A percentile compares a stretch with the other conserved stretches of the same genome.
Evolutionary conservation across 1,140 invertebrate species (phyloP).

Genomic region (Zophobas morio): DNA sequence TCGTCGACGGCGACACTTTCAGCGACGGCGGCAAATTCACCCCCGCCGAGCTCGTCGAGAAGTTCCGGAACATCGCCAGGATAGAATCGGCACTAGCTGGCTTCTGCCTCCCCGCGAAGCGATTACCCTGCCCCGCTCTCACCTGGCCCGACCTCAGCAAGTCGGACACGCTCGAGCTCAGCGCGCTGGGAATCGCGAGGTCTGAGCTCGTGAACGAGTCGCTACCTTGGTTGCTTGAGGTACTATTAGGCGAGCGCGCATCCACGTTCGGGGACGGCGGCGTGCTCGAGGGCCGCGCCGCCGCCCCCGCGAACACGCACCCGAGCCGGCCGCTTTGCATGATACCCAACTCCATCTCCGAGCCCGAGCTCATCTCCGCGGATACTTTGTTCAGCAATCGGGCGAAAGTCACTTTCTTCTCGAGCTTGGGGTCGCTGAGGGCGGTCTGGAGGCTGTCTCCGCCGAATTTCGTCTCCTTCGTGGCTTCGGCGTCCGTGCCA

Average conservation of each 20-base stretch:
- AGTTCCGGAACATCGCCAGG: slow-evolving; percentile 80
- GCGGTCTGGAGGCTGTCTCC: slow-evolving; percentile 69
- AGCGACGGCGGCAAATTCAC: slow-evolving; percentile 71
- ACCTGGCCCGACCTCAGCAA: slow-evolving; percentile 50
- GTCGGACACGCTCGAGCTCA: slow-evolving; percentile 66
- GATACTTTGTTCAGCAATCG: slow-evolving; percentile 80
- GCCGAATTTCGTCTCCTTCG: slow-evolving; percentile 74
- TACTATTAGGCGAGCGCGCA: slow-evolving; percentile 74
- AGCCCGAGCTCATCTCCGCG: slow-evolving; percentile 80
- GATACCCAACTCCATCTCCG: slow-evolving; percentile 75
- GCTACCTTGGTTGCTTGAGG: slow-evolving; percentile 78
- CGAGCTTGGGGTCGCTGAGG: slow-evolving; percentile 75
- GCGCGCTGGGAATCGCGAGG: slow-evolving; percentile 68
- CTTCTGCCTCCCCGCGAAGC: slow-evolving; percentile 68
- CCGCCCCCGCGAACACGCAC: slow-evolving; percentile 66
- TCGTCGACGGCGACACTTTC: slow-evolving; percentile 74
- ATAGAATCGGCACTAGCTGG: slow-evolving; percentile 82
- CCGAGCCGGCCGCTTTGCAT: slow-evolving; percentile 65
- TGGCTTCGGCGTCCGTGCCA: slow-evolving; percentile 58
- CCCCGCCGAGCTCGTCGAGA: slow-evolving; percentile 72
- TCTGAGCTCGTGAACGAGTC: slow-evolving; percentile 80
- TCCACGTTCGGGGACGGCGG: slow-evolving; percentile 71
- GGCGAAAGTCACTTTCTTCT: slow-evolving; percentile 84
- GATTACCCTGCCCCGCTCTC: no score
- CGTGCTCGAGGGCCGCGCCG: slow-evolving; percentile 70